Percentiles rank a stretch among this genome's conserved stretches.
Evolutionary conservation across 1,140 invertebrate genomes (phyloP).

Genomic region (Nasonia giraulti): DNA sequence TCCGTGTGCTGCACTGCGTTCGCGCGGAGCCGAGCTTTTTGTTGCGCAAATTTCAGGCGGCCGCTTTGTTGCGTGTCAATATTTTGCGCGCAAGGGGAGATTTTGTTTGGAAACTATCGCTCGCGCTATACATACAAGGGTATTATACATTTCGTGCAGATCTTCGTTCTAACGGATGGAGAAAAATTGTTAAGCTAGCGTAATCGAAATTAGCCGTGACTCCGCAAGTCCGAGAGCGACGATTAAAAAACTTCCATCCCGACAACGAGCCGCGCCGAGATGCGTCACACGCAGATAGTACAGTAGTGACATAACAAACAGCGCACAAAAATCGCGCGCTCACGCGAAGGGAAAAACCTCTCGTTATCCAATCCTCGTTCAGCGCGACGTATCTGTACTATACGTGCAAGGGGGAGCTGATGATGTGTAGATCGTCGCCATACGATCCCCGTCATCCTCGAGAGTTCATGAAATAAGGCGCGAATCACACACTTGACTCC

Average conservation of each 20-base stretch:
- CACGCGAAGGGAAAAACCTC: neutral
- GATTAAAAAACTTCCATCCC: no score
- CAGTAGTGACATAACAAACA: neutral
- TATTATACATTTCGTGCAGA: no score
- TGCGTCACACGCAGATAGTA: neutral
- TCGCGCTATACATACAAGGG: no score
- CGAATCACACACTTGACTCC: conserved; percentile 7
- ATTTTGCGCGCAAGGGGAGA: conserved; percentile 12
- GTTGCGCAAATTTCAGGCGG: conserved; percentile 3
- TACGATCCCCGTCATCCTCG: neutral
- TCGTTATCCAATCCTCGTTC: neutral
- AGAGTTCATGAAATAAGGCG: neutral
- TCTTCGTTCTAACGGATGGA: no score
- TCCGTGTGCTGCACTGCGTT: neutral
- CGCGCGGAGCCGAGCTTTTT: neutral
- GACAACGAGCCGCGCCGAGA: no score
- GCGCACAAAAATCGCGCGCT: neutral
- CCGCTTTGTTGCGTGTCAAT: conserved; percentile 12
- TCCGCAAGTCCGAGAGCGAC: no score
- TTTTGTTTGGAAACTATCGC: no score
- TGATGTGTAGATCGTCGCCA: neutral
- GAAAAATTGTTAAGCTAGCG: no score
- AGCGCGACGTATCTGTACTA: neutral
- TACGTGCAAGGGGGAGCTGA: neutral
- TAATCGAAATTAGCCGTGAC: no score